Percentiles rank a stretch among this genome's conserved stretches.
Evolutionary conservation across 2,113 vertebrate genomes (phyloP).

Genomic region (Procavia capensis): DNA sequence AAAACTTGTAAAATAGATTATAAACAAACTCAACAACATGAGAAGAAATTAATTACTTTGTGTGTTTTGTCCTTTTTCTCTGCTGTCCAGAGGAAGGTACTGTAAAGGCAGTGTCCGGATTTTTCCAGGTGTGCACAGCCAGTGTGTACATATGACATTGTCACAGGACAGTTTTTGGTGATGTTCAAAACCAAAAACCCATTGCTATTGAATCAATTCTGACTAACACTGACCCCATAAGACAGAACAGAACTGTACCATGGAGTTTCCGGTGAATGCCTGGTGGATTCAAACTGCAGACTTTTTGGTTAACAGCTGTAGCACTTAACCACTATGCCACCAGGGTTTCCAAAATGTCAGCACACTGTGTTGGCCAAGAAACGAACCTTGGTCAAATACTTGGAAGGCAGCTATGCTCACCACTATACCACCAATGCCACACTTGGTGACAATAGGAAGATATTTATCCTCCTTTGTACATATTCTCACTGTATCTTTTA

Average conservation of each 20-base stretch:
- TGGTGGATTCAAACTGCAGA: no score
- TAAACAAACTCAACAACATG: neutral
- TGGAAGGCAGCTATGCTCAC: conserved; percentile 90
- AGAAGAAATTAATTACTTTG: neutral
- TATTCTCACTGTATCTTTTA: neutral
- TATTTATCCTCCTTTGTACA: neutral
- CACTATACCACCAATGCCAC: conserved; percentile 89
- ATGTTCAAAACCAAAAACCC: no score
- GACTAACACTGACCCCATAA: no score
- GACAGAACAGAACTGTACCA: no score
- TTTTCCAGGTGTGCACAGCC: neutral
- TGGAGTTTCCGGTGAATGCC: no score
- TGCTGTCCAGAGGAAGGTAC: neutral
- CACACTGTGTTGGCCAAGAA: conserved; percentile 83
- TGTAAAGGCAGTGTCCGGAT: rapidly evolving
- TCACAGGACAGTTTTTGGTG: neutral
- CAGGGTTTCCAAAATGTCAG: no score
- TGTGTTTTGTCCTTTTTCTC: neutral
- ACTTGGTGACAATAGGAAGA: neutral
- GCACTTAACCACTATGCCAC: no score
- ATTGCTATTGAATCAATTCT: no score
- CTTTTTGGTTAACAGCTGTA: no score
- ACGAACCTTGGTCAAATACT: conserved; percentile 84
- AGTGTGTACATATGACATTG: neutral
- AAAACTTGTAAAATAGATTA: neutral